Conservation (phyloP, 2,888 invertebrate genomes). For the Xestia xanthographa region DNA sequence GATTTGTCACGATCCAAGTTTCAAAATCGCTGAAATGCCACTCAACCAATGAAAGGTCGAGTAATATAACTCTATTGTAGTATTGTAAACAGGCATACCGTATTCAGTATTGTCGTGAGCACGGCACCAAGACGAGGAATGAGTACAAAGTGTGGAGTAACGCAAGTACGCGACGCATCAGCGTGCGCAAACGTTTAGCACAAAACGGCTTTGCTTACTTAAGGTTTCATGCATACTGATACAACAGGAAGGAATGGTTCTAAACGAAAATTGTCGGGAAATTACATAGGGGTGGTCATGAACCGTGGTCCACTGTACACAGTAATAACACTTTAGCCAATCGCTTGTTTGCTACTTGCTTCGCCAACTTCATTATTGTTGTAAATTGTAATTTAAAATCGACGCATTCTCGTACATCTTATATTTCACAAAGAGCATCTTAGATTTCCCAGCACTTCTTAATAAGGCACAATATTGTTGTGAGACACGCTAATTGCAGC, state of each 20-base stretch:
- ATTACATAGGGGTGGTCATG: conserved; percentile 74
- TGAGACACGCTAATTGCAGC: conserved; percentile 32
- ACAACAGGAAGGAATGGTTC: conserved; percentile 61
- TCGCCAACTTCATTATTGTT: conserved; percentile 13
- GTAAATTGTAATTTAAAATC: not conserved
- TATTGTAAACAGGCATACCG: conserved; percentile 68
- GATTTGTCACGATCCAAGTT: conserved; percentile 71
- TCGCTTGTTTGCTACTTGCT: conserved; percentile 9
- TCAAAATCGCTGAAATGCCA: conserved; percentile 77
- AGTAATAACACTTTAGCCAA: conserved; percentile 29
- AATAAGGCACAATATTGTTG: conserved; percentile 7
- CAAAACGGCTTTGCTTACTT: conserved; percentile 55
- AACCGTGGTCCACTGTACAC: conserved; percentile 63
- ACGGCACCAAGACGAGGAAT: conserved; percentile 63
- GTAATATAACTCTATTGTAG: conserved; percentile 65
- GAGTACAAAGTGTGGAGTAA: conserved; percentile 70
- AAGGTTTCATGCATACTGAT: conserved; percentile 51
- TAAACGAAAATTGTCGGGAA: conserved; percentile 69
- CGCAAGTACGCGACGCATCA: conserved; percentile 44
- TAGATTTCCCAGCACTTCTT: not conserved
- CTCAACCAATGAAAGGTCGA: conserved; percentile 64
- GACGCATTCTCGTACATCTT: not conserved
- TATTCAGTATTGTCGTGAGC: conserved; percentile 72
- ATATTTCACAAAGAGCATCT: not conserved
- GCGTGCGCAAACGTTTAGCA: conserved; percentile 44